Evolutionary conservation across 2,888 invertebrate species (phyloP), one percentile per base, ranked within the genome.

Genomic region (Crocallis elinguaria): DNA sequence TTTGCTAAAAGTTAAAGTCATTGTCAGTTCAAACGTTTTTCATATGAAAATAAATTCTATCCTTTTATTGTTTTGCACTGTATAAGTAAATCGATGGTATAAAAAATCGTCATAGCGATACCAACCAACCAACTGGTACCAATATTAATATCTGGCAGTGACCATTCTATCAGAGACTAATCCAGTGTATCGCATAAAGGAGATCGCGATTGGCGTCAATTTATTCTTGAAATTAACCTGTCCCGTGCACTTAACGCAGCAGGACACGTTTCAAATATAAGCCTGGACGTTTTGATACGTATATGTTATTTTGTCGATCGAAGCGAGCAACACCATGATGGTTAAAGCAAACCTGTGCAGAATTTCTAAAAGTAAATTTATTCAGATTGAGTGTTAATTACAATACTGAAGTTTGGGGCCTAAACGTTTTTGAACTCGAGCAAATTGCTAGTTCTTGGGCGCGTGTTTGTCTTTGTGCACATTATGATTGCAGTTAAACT

Each of bases 151-250:
- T 3, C n/a, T 16, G 6, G 6, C 1, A 3, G 23, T 5, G 27
- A 5, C 25, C 29, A 6, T 45, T 49, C 41, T 45, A 30, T 11
- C 17, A 19, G 25, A 44, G 30, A 25, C 30, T 30, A 41, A 49
- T 45, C 35, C 41, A 23, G 0, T 14, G 19, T 7, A 7, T 11
- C 38, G 29, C 41, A 79, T 82, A 83, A 82, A 80, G 79, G 77
- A 61, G 67, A 74, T 70, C 66, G 72, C 68, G 69, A 74, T 30
- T 13, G 30, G 74, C 79, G 81, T 82, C 86, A 86, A 88, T 87
- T 89, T 88, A 87, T 86, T 87, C 82, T 84, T 83, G 79, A 75
- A 89, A 90, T 88, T 86, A 88, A 88, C 86, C 85, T 86, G 90
- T 89, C 86, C 81, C 76, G 73, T 75, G 77, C 79, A 82, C 81